Evolutionary conservation across 2,797 vertebrate species (phyloP).

Genomic region (Cryptoprocta ferox): DNA sequence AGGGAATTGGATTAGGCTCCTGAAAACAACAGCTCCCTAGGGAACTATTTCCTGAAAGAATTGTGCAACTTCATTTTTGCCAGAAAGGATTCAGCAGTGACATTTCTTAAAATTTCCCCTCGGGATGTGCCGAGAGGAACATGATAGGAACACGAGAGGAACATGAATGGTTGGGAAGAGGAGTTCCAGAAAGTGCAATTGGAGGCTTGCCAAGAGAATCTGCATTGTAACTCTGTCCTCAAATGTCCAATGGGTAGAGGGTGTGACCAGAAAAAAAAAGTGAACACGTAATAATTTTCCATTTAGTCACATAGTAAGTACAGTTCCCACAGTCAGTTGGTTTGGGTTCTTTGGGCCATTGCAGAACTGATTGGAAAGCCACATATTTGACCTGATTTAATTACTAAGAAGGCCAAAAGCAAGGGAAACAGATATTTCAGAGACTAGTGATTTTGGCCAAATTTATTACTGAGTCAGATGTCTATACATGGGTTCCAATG

Average conservation of each 20-base stretch:
- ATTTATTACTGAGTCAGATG: neutral
- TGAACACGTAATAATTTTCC: slow-evolving; percentile 54
- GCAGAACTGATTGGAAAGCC: slow-evolving; percentile 34
- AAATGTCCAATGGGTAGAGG: slow-evolving; percentile 36
- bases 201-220: slow-evolving; percentile 30
- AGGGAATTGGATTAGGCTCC: neutral
- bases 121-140: neutral
- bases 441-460: neutral
- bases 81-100: slow-evolving; percentile 11
- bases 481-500: neutral
- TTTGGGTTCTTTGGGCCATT: neutral
- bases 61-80: slow-evolving; percentile 41
- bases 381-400: neutral
- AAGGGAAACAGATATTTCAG: neutral
- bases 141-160: no score
- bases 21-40: neutral
- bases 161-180: neutral
- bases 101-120: neutral
- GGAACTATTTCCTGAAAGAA: neutral
- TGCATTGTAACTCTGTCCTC: slow-evolving; percentile 20
- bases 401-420: neutral
- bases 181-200: neutral
- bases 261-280: slow-evolving; percentile 36
- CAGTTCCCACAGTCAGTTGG: slow-evolving; percentile 45
- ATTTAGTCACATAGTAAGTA: slow-evolving; percentile 8